Evolutionary conservation across 1,140 invertebrate species (phyloP).

Genomic region (Schlechtendalia chinensis): DNA sequence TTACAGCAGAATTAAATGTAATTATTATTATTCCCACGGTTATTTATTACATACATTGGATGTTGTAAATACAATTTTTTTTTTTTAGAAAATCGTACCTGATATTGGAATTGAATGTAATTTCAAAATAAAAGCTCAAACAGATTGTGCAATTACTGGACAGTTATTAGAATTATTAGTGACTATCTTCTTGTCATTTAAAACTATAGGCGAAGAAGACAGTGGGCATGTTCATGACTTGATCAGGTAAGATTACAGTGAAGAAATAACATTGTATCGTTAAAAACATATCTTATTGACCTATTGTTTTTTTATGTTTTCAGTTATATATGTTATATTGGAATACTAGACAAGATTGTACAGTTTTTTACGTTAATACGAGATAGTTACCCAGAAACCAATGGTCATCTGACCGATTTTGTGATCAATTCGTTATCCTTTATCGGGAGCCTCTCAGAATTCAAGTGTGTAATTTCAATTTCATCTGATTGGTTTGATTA

Average conservation of each 20-base stretch:
- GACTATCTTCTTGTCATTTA: slow-evolving; percentile 28
- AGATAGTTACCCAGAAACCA: slow-evolving; percentile 47
- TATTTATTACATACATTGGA: neutral
- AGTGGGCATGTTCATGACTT: slow-evolving; percentile 32
- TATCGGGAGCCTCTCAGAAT: slow-evolving; percentile 38
- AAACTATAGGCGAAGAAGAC: slow-evolving; percentile 24
- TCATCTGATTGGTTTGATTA: neutral
- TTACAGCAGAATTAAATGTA: slow-evolving; percentile 42
- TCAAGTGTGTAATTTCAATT: slow-evolving; percentile 11
- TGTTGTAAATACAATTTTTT: neutral
- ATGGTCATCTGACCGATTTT: slow-evolving; percentile 39
- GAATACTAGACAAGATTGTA: slow-evolving; percentile 28
- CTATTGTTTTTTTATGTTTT: neutral
- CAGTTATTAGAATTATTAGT: slow-evolving; percentile 35
- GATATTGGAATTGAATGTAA: slow-evolving; percentile 35
- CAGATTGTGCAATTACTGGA: slow-evolving; percentile 37
- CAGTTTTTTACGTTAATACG: slow-evolving; percentile 27
- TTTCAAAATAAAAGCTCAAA: slow-evolving; percentile 45
- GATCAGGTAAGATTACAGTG: neutral
- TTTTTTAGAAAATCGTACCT: slow-evolving; percentile 31
- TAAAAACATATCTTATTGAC: neutral
- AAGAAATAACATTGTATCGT: neutral
- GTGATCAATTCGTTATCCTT: slow-evolving; percentile 32
- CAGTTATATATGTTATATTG: slow-evolving; percentile 42
- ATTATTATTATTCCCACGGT: neutral